Evolutionary conservation across 2,888 invertebrate species (phyloP).

Genomic region (Stenurella melanura): DNA sequence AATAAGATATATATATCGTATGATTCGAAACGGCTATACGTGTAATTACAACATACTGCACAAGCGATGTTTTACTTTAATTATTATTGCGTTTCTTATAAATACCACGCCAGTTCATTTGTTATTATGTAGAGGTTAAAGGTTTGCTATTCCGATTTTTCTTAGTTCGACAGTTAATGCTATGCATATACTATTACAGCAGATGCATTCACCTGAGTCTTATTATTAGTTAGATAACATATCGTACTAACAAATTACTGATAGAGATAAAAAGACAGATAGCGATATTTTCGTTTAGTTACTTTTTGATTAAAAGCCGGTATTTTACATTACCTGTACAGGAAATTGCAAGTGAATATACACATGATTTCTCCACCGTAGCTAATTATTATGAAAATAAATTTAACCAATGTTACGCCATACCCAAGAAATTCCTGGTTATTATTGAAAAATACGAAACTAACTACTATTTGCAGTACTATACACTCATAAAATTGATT

Average conservation of each 20-base stretch:
- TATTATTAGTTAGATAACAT: constrained; percentile 35
- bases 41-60: constrained; percentile 30
- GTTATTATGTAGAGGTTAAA: constrained; percentile 35
- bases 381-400: neutral
- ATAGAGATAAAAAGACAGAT: constrained; percentile 1
- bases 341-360: neutral
- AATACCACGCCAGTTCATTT: constrained; percentile 37
- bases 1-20: constrained; percentile 1
- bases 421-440: too few relatives aligned
- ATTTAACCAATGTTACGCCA: neutral
- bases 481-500: too few relatives aligned
- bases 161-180: constrained; percentile 33
- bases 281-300: neutral
- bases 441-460: too few relatives aligned
- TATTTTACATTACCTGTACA: neutral
- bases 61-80: constrained; percentile 40
- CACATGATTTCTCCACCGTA: neutral
- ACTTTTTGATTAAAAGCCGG: neutral
- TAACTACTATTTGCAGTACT: too few relatives aligned
- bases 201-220: constrained; percentile 43
- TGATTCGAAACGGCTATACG: constrained; percentile 10
- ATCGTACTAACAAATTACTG: constrained; percentile 1
- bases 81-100: constrained; percentile 39
- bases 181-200: constrained; percentile 28
- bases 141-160: constrained; percentile 41